Conservation (phyloP, 2,888 invertebrate species). For the Drosophila lacicola region DNA sequence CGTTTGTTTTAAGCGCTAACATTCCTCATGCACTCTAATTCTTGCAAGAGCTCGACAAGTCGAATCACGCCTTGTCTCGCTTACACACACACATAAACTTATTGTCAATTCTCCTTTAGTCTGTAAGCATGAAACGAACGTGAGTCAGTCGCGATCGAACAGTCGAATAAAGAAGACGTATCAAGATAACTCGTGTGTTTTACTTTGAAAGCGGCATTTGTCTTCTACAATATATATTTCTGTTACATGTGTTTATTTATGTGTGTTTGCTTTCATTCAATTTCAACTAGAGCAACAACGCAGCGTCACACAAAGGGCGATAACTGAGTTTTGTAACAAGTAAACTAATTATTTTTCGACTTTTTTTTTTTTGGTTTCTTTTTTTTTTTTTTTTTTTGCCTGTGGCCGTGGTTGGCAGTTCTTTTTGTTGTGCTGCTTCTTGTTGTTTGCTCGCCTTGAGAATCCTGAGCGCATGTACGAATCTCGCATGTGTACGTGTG, state of each 20-base stretch:
- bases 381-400: constrained; percentile 24
- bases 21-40: too few species aligned
- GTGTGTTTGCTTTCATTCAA: constrained; percentile 69
- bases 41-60: too few species aligned
- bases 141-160: too few species aligned
- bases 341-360: constrained; percentile 81
- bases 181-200: too few species aligned
- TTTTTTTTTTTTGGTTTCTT: constrained; percentile 22
- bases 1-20: too few species aligned
- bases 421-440: constrained; percentile 39
- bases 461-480: constrained; percentile 22
- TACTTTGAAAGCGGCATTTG: too few species aligned
- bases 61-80: too few species aligned
- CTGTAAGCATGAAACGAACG: too few species aligned
- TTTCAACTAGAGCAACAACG: constrained; percentile 67
- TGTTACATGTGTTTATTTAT: constrained; percentile 30
- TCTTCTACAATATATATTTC: too few species aligned
- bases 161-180: too few species aligned
- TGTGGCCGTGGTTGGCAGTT: constrained; percentile 39
- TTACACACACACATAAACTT: too few species aligned
- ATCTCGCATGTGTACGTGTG: constrained; percentile 7
- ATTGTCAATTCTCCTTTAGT: too few species aligned
- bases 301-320: constrained; percentile 61
- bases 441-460: constrained; percentile 56
- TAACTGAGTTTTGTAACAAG: constrained; percentile 80